Evolutionary conservation across 2,888 invertebrate genomes (phyloP), one percentile per base, ranked within the genome.

Genomic region (Campoplex capitator): DNA sequence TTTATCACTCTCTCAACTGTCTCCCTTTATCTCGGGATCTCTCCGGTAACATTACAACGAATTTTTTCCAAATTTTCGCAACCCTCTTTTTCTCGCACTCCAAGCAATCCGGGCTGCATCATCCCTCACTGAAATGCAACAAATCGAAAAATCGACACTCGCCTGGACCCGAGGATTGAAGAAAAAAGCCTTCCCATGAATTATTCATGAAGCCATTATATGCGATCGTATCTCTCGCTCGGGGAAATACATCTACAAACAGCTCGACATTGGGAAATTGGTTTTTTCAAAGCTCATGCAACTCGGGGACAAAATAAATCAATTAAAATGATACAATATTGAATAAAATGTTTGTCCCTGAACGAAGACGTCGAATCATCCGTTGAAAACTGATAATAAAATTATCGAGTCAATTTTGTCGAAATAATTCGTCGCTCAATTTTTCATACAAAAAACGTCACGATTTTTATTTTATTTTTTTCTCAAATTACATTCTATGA

Each of bases 141-240:
- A 85, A 86, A 76, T 86, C 88, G 90, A 91, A 91, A 91, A 91
- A 91, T 90, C 89, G 87, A 76, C 87, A 84, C 83, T 71, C 76
- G 58, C 42, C 48, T 45, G 70, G 48, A 70, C 87, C 85, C 84
- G 62, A 18, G 76, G 86, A 71, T 38, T 38, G 74, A 87, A 85
- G 88, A 83, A 88, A 86, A 80, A 73, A 79, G 71, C 70, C 70
- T 45, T 70, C 84, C 85, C 88, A 90, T 90, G 88, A 85, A 89
- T 92, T 92, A 91, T 92, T 92, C 91, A 92, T 91, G 89, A 91
- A 89, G 68, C 83, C 86, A 88, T 89, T 92, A 90, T 91, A 90
- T 89, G 90, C 90, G 86, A 84, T 88, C 88, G 87, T 88, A 88
- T 88, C 76, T 77, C 70, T 42, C 88, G 85, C 74, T 83, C 78